Evolutionary conservation across 2,797 vertebrate species (phyloP), one percentile per base, ranked within the genome.

Genomic region (Eleutherodactylus coqui): DNA sequence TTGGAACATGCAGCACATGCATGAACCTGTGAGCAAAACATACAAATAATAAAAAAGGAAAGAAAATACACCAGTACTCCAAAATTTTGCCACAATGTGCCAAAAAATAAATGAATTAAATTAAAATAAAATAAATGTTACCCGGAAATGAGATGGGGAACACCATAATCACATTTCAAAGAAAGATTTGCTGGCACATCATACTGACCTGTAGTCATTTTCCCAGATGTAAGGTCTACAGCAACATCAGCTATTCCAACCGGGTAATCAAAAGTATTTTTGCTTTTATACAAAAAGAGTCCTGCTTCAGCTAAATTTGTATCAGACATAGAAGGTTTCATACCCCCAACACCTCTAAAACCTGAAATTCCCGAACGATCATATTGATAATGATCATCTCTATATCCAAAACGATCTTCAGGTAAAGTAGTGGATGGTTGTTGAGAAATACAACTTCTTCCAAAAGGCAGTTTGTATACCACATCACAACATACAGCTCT

Each of bases 401-500:
- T 95, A 84, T 96, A 96, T 85, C 95, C 96, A 91, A 96, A 96
- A 45, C 94, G 95, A 89, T 96, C 96, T 90, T 99, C 97, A 21
- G 97, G 97, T 90, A 98, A 95, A n/a, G 93, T 94, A 67, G 95
- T 94, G 88, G 96, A 92, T 1, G 97, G 95, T 36, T 97, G 95
- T 84, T 96, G 96, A 89, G 96, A 94, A 88, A 96, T 96, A 89
- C 98, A 99, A 90, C 95, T 98, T 91, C 96, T 96, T 85, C 97
- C 96, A 91, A 99, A 99, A 45, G 98, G 98, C 76, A 99, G 92
- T 89, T 96, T 98, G 90, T 99, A 99, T 91, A 99, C 97, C 82
- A 99, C 92, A 92, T 99, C 98, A 92, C 98, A 99, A 90, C 98
- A 99, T 84, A 98, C 96, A 82, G 95, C 95, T 92, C 95, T 96